These are phyloP conservation scores for Pandemis heparana DNA, from an alignment of 2,888 invertebrate genomes.

Conservation along the genomic window DNA sequence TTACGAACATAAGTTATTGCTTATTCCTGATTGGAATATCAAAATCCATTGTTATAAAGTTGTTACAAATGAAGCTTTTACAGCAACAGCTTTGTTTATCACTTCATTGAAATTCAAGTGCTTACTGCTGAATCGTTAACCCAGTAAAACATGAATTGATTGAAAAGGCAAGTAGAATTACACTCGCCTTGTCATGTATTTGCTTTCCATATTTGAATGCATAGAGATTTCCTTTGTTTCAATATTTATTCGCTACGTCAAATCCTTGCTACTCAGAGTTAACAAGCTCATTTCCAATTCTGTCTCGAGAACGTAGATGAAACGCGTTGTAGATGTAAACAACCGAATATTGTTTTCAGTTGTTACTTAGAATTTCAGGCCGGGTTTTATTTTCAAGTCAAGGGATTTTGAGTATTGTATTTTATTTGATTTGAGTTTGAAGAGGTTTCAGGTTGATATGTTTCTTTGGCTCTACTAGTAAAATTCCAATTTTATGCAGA, in stretches of 20 bases:
- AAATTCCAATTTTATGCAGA: too few species aligned
- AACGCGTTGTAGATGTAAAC: conserved; percentile 16
- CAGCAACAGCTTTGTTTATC: background rate
- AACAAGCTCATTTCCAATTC: conserved; percentile 35
- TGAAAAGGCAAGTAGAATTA: conserved; percentile 18
- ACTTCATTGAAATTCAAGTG: conserved; percentile 17
- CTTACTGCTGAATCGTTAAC: conserved; percentile 13
- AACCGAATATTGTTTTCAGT: conserved; percentile 17
- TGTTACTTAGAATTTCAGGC: background rate
- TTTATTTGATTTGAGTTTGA: too few species aligned
- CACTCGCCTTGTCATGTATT: conserved; percentile 22
- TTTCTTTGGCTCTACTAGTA: too few species aligned
- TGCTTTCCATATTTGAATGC: conserved; percentile 31
- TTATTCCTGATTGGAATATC: background rate
- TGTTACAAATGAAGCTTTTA: background rate
- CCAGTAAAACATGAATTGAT: conserved; percentile 8
- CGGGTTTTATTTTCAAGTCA: conserved; percentile 1
- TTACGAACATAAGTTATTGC: background rate
- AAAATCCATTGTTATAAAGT: background rate
- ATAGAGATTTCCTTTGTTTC: conserved; percentile 26
- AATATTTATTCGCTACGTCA: conserved; percentile 27
- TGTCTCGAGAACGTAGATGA: conserved; percentile 5
- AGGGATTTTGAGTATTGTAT: background rate
- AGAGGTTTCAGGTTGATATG: too few species aligned
- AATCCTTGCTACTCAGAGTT: conserved; percentile 20